Evolutionary conservation across 2,888 invertebrate genomes (phyloP).

Genomic region (Macrophya annulata): DNA sequence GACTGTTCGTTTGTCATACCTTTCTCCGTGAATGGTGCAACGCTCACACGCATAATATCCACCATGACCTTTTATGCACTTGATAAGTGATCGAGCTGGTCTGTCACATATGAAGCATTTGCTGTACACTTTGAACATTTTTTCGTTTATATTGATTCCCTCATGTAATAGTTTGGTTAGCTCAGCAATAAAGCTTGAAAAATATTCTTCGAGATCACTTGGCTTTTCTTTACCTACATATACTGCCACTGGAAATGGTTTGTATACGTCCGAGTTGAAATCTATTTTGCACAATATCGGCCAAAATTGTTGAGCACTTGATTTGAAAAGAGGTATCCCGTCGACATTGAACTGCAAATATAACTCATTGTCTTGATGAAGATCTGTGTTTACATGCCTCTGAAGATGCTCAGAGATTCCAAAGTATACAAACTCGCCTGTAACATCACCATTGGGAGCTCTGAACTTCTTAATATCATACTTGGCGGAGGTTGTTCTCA

Average conservation of each 20-base stretch:
- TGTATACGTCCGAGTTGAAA: constrained; percentile 52
- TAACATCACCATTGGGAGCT: too few species aligned
- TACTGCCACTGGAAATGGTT: constrained; percentile 49
- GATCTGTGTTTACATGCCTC: too few species aligned
- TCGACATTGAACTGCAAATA: too few species aligned
- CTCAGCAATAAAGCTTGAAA: constrained; percentile 58
- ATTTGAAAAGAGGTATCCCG: too few species aligned
- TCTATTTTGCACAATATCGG: too few species aligned
- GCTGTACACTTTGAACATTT: constrained; percentile 55
- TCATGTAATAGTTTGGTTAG: constrained; percentile 48
- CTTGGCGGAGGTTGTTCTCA: too few species aligned
- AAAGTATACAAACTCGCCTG: too few species aligned
- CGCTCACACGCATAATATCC: constrained; percentile 30
- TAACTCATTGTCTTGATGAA: too few species aligned
- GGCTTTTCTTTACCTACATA: constrained; percentile 49
- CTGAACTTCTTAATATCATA: too few species aligned
- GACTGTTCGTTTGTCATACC: constrained; percentile 24
- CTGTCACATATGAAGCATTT: constrained; percentile 61
- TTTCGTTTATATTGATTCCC: constrained; percentile 56
- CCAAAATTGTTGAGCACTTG: too few species aligned
- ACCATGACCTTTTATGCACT: constrained; percentile 55
- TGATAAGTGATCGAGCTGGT: constrained; percentile 60
- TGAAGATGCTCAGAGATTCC: too few species aligned
- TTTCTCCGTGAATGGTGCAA: constrained; percentile 13
- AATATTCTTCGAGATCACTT: constrained; percentile 35